These are phyloP conservation scores for Channa argus DNA, from an alignment of 2,113 vertebrate genomes.

Conservation along the genomic window DNA sequence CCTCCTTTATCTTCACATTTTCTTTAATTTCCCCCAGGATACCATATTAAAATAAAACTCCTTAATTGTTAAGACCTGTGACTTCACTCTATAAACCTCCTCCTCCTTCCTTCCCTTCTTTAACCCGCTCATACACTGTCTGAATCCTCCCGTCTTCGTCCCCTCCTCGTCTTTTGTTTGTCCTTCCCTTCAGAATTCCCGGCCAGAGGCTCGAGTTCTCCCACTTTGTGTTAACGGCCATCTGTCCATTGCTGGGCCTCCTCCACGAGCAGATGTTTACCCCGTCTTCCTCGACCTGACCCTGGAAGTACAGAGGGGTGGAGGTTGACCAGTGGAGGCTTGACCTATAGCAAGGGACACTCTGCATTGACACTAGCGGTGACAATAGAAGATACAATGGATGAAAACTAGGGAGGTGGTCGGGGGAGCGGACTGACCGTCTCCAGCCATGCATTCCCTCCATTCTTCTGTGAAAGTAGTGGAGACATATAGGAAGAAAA, in stretches of 20 bases:
- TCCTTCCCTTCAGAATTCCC: conserved; percentile 71
- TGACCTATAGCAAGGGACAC: conserved; percentile 32
- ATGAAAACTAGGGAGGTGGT: conserved; percentile 34
- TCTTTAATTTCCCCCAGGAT: not conserved
- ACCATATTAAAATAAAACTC: not conserved
- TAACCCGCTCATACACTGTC: conserved; percentile 18
- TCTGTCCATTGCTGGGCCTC: conserved; percentile 66
- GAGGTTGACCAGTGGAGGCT: conserved; percentile 11
- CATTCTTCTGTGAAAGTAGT: not conserved
- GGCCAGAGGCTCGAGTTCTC: conserved; percentile 53
- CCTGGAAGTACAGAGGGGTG: conserved; percentile 17
- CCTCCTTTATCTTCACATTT: not conserved
- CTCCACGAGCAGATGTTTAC: conserved; percentile 65
- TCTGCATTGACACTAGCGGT: conserved; percentile 41
- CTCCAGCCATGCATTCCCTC: conserved; percentile 32
- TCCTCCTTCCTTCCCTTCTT: conserved; percentile 43
- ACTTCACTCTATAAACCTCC: conserved; percentile 42
- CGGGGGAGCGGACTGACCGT: conserved; percentile 33
- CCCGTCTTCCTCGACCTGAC: conserved; percentile 27
- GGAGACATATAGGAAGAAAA: not conserved
- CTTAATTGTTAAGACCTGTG: conserved; percentile 18
- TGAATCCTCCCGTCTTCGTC: conserved; percentile 40
- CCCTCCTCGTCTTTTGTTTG: conserved; percentile 66
- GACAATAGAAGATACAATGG: conserved; percentile 57
- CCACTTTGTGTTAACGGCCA: conserved; percentile 59